phyloP scores from a whole-genome alignment of 2,888 invertebrate species.

The Cremastinae sp. region DNA sequence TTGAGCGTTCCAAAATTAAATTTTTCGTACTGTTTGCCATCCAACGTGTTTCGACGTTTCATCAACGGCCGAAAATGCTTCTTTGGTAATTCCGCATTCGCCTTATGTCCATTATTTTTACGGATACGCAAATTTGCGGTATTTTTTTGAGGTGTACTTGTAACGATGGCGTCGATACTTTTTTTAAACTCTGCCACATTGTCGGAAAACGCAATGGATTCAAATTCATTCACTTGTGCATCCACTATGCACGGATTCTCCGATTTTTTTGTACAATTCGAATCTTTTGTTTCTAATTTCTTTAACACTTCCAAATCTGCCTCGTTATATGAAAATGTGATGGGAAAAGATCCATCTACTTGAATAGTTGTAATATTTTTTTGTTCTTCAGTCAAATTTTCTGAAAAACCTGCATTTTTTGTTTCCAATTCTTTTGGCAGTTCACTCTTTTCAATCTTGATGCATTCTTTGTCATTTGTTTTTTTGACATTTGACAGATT shows the following conservation, averaged over 20 bases:
- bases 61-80: slow-evolving; percentile 23
- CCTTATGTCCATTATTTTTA: background rate
- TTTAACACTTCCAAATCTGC: slow-evolving; percentile 30
- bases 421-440: background rate
- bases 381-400: background rate
- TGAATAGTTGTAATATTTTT: slow-evolving; percentile 46
- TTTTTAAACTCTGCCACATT: background rate
- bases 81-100: slow-evolving; percentile 30
- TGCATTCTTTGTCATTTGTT: too few species aligned
- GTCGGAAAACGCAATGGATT: slow-evolving; percentile 12
- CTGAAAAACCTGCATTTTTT: background rate
- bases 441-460: background rate
- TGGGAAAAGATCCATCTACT: slow-evolving; percentile 51
- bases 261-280: too few species aligned
- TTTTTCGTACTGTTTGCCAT: slow-evolving; percentile 52
- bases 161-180: background rate
- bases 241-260: too few species aligned
- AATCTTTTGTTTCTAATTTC: too few species aligned
- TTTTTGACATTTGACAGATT: too few species aligned
- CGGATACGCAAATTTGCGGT: background rate
- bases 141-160: slow-evolving; percentile 13
- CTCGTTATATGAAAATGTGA: slow-evolving; percentile 54
- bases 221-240: slow-evolving; percentile 47
- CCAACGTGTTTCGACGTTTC: slow-evolving; percentile 36
- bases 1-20: slow-evolving; percentile 56